Percentiles rank a stretch among this genome's conserved stretches.
These are phyloP conservation scores for Halesus radiatus DNA, from an alignment of 1,140 invertebrate genomes.

Conservation along the genomic window DNA sequence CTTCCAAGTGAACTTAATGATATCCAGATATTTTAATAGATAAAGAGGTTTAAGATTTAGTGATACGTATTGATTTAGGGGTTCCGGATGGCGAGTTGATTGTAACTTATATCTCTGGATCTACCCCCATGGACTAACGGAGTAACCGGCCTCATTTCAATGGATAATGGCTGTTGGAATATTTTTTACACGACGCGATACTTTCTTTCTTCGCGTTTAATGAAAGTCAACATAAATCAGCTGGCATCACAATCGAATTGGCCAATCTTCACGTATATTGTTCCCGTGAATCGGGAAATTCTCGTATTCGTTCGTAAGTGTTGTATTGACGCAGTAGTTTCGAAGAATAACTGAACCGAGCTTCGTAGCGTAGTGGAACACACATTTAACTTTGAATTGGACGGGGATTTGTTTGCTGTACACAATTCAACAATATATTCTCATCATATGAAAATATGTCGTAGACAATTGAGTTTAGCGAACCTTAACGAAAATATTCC, in stretches of 20 bases:
- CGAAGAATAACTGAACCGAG: too few species aligned
- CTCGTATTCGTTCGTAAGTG: too few species aligned
- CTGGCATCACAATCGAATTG: slow-evolving; percentile 41
- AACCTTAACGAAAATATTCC: too few species aligned
- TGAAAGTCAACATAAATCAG: slow-evolving; percentile 51
- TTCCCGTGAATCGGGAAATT: background rate
- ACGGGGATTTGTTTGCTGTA: too few species aligned
- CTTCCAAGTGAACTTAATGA: background rate
- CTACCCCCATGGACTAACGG: background rate
- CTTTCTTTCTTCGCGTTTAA: slow-evolving; percentile 36
- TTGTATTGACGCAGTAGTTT: too few species aligned
- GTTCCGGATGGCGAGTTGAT: background rate
- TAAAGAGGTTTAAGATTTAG: background rate
- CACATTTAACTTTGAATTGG: too few species aligned
- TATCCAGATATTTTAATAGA: background rate
- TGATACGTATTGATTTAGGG: slow-evolving; percentile 8
- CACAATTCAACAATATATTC: too few species aligned
- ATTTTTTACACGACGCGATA: slow-evolving; percentile 2
- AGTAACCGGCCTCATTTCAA: background rate
- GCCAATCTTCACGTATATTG: slow-evolving; percentile 46
- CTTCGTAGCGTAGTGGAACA: too few species aligned
- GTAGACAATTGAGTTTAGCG: too few species aligned
- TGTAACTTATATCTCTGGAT: slow-evolving; percentile 8
- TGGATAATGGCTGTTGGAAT: slow-evolving; percentile 18
- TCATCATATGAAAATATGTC: too few species aligned